These are phyloP conservation scores for Cynaeus angustus DNA, from an alignment of 2,888 invertebrate genomes.

Conservation along the genomic window DNA sequence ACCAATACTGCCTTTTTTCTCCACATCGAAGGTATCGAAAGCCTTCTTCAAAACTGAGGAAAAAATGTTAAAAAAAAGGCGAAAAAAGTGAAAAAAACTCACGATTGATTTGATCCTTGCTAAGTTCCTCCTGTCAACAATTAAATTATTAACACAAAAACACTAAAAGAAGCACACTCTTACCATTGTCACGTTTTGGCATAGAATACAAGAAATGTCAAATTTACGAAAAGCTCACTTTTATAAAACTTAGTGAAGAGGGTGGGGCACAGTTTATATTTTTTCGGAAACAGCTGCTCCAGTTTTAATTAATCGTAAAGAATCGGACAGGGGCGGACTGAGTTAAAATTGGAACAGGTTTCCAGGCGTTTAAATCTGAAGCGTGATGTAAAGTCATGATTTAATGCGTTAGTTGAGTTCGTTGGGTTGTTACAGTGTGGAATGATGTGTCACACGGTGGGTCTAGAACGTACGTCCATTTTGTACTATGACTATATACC, in stretches of 20 bases:
- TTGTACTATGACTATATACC: too few species aligned
- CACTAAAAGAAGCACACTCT: constrained; percentile 3
- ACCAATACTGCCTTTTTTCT: constrained; percentile 90
- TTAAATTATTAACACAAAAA: constrained; percentile 10
- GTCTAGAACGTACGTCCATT: too few species aligned
- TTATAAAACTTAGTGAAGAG: constrained; percentile 50
- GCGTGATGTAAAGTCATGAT: too few species aligned
- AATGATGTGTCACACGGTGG: background rate
- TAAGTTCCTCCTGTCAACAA: constrained; percentile 79
- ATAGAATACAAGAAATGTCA: constrained; percentile 16
- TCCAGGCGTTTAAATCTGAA: too few species aligned
- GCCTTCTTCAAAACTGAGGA: constrained; percentile 86
- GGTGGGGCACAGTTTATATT: constrained; percentile 51
- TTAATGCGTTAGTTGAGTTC: background rate
- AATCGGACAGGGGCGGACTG: constrained; percentile 52
- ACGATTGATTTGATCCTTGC: constrained; percentile 86
- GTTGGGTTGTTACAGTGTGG: background rate
- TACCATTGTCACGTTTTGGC: constrained; percentile 35
- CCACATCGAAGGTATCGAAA: constrained; percentile 92
- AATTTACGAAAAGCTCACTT: constrained; percentile 45
- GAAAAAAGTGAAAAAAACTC: constrained; percentile 70
- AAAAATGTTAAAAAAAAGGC: constrained; percentile 37
- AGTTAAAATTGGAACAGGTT: background rate
- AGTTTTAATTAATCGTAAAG: constrained; percentile 56
- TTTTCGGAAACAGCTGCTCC: constrained; percentile 52